phyloP scores from a whole-genome alignment of 2,888 invertebrate species.

The Epiblema foenella region DNA sequence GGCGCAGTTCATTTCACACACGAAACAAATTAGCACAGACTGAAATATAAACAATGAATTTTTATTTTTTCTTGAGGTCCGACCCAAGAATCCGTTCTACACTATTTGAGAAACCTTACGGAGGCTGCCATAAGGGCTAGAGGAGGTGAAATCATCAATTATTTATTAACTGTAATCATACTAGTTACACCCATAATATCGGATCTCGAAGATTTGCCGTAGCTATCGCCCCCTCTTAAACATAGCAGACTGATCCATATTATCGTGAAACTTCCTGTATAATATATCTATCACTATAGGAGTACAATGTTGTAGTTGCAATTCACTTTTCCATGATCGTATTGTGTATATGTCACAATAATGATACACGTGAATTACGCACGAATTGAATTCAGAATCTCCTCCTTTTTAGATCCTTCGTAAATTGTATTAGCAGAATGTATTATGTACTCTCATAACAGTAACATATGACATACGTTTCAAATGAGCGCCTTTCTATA shows the following conservation, averaged over 20 bases:
- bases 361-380: constrained; percentile 10
- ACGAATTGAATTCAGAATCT: constrained; percentile 41
- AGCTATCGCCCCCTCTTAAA: constrained; percentile 38
- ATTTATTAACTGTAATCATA: constrained; percentile 57
- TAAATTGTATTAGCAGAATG: neutral
- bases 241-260: constrained; percentile 41
- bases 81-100: constrained; percentile 73
- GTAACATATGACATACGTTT: neutral
- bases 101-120: constrained; percentile 72
- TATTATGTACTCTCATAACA: neutral
- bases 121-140: constrained; percentile 70
- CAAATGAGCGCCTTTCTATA: neutral
- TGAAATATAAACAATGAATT: constrained; percentile 59
- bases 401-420: constrained; percentile 35
- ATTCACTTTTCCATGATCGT: constrained; percentile 32
- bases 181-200: constrained; percentile 43
- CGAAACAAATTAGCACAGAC: constrained; percentile 20
- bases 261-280: constrained; percentile 35
- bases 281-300: constrained; percentile 35
- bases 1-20: constrained; percentile 38
- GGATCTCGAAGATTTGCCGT: constrained; percentile 40
- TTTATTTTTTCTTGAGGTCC: constrained; percentile 70
- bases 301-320: constrained; percentile 33
- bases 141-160: constrained; percentile 68
- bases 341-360: constrained; percentile 25